Conservation (phyloP, 2,797 vertebrate genomes). For the Menidia menidia region DNA sequence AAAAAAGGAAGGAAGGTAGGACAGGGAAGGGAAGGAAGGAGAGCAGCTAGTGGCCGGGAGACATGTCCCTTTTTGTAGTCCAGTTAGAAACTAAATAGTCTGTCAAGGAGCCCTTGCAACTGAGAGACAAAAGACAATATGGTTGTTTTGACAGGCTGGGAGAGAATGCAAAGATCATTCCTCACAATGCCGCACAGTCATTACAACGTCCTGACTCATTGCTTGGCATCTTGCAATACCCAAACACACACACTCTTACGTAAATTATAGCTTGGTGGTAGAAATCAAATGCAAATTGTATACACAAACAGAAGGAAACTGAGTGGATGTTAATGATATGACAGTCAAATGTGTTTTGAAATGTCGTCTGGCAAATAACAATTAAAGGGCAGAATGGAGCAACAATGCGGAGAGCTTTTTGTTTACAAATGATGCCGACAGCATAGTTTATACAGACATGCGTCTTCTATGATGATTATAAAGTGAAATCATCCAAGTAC, state of each 20-base stretch:
- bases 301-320: conserved; percentile 57
- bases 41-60: neutral
- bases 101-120: conserved; percentile 47
- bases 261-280: conserved; percentile 72
- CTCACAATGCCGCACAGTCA: conserved; percentile 44
- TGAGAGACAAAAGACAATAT: conserved; percentile 39
- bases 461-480: conserved; percentile 24
- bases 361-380: conserved; percentile 64
- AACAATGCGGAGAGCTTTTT: conserved; percentile 32
- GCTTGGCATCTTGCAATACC: conserved; percentile 35
- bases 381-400: conserved; percentile 65
- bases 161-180: conserved; percentile 23
- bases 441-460: conserved; percentile 28
- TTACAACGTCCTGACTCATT: conserved; percentile 70
- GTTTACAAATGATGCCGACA: conserved; percentile 27
- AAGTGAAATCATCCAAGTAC: conserved; percentile 12
- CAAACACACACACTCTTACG: conserved; percentile 7
- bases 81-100: conserved; percentile 55
- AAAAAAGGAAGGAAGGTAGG: neutral
- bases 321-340: conserved; percentile 70
- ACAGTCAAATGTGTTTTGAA: conserved; percentile 74
- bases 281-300: conserved; percentile 74
- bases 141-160: conserved; percentile 55
- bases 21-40: neutral
- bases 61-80: conserved; percentile 29